Evolutionary conservation across 2,888 invertebrate genomes (phyloP), one percentile per base, ranked within the genome.

Genomic region (Thera obeliscata): DNA sequence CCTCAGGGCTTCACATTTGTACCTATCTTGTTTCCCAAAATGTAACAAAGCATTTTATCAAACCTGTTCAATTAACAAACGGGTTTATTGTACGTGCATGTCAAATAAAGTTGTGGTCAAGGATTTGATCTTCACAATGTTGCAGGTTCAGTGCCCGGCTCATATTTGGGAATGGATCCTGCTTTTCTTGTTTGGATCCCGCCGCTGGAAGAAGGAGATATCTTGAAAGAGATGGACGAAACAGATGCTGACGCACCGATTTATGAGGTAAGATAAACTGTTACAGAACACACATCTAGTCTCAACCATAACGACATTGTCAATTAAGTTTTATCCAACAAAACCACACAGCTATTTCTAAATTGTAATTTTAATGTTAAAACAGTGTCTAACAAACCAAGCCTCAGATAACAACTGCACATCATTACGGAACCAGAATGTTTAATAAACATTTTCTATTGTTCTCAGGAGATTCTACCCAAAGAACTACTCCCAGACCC

Each of bases 181-280:
- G 97, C 97, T 0, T 97, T 97, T 85, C 90, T 97, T 56, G 96
- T 97, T 0, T 98, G 97, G 97, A 97, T 97, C 74, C 97, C 98
- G 5, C 97, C 97, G 0, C 88, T 97, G 35, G 96, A 96, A 76
- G 96, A 96, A 52, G 95, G 95, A 0, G 96, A 96, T 66, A 94
- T 95, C n/a, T 87, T 96, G 49, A 94, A 94, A 56, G 94, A 95
- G 56, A 94, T 94, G 3, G 94, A 95, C 67, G 94, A 94, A 56
- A 90, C 85, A 3, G 88, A 90, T 36, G 54, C 60, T 49, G 69
- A 69, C 4, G 66, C 66, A 49, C 89, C 91, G 0, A 84, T 90
- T 56, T 93, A 94, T 76, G 94, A 91, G 87, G 93, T 91, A 60
- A 66, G 2, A 46, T 9, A 52, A 41, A 38, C 2, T 2, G 5